Conservation (phyloP, 1,140 invertebrate genomes). For the Colletes gigas region DNA sequence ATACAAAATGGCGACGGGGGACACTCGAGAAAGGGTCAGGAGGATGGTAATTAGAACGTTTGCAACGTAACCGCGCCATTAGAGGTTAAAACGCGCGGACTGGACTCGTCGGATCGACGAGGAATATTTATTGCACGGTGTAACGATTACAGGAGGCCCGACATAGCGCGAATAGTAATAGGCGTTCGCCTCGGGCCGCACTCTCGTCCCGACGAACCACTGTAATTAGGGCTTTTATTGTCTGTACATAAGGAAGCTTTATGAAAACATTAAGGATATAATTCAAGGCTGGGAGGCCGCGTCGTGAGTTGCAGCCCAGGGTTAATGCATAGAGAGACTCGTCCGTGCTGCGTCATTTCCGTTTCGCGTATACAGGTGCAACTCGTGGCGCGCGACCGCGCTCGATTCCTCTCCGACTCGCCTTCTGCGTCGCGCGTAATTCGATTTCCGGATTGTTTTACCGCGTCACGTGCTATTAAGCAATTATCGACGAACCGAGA, state of each 20-base stretch:
- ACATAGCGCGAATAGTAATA: constrained; percentile 69
- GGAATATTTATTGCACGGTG: constrained; percentile 71
- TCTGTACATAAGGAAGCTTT: constrained; percentile 71
- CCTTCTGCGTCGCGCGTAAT: constrained; percentile 38
- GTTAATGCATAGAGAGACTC: constrained; percentile 46
- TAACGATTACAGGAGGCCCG: constrained; percentile 63
- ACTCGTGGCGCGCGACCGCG: constrained; percentile 7
- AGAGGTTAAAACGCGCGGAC: constrained; percentile 63
- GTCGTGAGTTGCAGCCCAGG: constrained; percentile 48
- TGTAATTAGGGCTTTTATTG: constrained; percentile 73
- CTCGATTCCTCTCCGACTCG: constrained; percentile 5
- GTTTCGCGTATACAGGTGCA: constrained; percentile 53
- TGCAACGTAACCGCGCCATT: constrained; percentile 66
- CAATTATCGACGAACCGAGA: constrained; percentile 42
- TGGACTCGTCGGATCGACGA: constrained; percentile 68
- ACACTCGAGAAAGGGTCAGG: constrained; percentile 56
- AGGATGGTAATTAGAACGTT: constrained; percentile 70
- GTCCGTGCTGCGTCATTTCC: constrained; percentile 71
- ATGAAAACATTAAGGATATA: constrained; percentile 76
- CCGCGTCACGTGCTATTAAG: constrained; percentile 53
- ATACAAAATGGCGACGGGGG: not conserved
- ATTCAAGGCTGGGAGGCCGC: constrained; percentile 62
- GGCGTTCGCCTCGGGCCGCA: constrained; percentile 41
- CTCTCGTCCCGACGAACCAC: constrained; percentile 55
- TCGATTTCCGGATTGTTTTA: constrained; percentile 53